Conservation (phyloP, 2,113 vertebrate genomes). For the Bos taurus region DNA sequence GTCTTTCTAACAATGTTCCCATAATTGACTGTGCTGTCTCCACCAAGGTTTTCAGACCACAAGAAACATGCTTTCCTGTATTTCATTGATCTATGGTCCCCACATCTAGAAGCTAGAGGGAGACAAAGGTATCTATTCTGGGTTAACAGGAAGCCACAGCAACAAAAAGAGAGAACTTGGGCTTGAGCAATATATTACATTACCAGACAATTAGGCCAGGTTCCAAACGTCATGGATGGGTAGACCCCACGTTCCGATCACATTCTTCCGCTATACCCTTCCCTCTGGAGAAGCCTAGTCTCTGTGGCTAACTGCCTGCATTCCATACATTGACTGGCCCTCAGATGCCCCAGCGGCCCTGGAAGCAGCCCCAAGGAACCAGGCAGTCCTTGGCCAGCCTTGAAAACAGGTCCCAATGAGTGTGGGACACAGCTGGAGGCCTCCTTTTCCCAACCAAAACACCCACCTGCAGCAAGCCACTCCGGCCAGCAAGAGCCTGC, state of each 20-base stretch:
- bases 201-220: not conserved
- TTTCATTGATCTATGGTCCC: not conserved
- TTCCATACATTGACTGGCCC: not conserved
- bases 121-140: not conserved
- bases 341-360: no score
- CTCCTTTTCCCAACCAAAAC: no score
- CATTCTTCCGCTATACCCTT: not conserved
- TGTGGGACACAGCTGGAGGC: not conserved
- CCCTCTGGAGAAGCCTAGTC: not conserved
- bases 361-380: not conserved
- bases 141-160: slow-evolving; percentile 8
- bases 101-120: not conserved
- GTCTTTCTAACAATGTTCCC: not conserved
- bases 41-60: not conserved
- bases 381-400: not conserved
- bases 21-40: not conserved
- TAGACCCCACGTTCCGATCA: rapidly evolving
- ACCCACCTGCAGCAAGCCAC: not conserved
- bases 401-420: no score
- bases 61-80: not conserved
- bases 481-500: not conserved
- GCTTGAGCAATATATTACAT: not conserved
- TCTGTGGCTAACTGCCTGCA: not conserved
- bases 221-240: not conserved
- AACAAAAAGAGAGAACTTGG: not conserved